A percentile compares a stretch with the other conserved stretches of the same genome.
Conservation (phyloP, 2,113 vertebrate genomes). For the Rhagologus leucostigma region DNA sequence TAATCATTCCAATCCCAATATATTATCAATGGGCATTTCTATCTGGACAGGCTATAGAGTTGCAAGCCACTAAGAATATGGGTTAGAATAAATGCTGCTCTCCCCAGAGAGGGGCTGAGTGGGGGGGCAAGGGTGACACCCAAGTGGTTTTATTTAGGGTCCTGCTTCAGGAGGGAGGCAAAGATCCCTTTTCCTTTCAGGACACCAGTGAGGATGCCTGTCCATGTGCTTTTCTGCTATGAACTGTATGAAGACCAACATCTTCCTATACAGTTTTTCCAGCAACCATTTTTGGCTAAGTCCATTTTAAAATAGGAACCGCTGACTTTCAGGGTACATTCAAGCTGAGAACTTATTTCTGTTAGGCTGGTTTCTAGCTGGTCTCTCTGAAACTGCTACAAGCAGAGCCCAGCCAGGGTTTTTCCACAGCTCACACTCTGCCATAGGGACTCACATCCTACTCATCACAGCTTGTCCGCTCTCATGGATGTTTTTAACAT, state of each 20-base stretch:
- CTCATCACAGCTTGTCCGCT: not conserved
- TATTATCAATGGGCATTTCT: not conserved
- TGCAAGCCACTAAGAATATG: not conserved
- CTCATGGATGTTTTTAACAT: not conserved
- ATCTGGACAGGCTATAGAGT: not conserved
- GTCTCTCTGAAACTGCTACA: not conserved
- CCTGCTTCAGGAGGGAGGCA: not conserved
- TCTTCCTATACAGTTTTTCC: not conserved
- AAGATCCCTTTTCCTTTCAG: not conserved
- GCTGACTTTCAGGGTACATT: not conserved
- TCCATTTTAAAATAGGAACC: not conserved
- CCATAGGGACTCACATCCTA: not conserved
- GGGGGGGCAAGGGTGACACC: accelerated
- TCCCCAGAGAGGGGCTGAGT: not conserved
- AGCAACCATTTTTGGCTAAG: not conserved
- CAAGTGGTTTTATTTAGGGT: not conserved
- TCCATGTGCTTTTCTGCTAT: not conserved
- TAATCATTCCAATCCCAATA: not conserved
- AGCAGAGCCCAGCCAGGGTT: not conserved
- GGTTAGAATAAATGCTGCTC: not conserved
- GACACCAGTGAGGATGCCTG: not conserved
- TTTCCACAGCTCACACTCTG: not conserved
- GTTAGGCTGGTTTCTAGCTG: not conserved
- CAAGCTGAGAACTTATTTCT: not conserved
- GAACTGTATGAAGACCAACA: not conserved